These are phyloP conservation scores for Pristionchus pacificus DNA, from an alignment of 1,140 invertebrate genomes.

Conservation along the genomic window DNA sequence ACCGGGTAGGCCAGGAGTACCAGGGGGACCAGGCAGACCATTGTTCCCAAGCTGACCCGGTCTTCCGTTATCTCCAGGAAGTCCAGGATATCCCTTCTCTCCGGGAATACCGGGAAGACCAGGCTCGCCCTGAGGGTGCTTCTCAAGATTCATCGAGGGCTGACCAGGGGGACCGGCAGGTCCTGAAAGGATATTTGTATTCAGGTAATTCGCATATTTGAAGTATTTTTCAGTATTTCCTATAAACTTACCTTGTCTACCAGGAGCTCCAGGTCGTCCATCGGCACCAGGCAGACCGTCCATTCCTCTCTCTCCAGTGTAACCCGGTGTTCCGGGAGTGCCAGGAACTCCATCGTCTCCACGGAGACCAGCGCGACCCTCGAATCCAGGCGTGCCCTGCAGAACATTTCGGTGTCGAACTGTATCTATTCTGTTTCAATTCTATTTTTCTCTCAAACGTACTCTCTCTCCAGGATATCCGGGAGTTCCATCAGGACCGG, in stretches of 20 bases:
- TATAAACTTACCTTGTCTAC: constrained; percentile 10
- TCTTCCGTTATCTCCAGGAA: constrained; percentile 26
- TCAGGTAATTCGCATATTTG: too few species aligned
- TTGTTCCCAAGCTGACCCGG: constrained; percentile 4
- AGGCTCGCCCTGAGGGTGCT: constrained; percentile 27
- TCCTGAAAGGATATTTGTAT: too few species aligned
- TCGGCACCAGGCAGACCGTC: constrained; percentile 36
- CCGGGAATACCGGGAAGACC: constrained; percentile 30
- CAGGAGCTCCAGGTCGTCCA: constrained; percentile 35
- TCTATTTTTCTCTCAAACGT: background rate
- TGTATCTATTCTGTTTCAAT: too few species aligned
- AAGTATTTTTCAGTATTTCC: too few species aligned
- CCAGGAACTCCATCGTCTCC: constrained; percentile 18
- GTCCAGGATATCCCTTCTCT: constrained; percentile 32
- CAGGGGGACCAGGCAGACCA: constrained; percentile 38
- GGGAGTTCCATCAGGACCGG: constrained; percentile 31
- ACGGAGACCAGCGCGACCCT: constrained; percentile 31
- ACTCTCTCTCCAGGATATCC: constrained; percentile 42
- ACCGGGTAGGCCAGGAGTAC: constrained; percentile 58
- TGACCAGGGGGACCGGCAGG: constrained; percentile 25
- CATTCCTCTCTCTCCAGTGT: constrained; percentile 43
- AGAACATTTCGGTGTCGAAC: background rate
- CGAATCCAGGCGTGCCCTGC: constrained; percentile 34
- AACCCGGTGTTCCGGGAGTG: constrained; percentile 37
- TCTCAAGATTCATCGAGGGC: constrained; percentile 27